Evolutionary conservation across 2,888 invertebrate genomes (phyloP), one percentile per base, ranked within the genome.

Genomic region (Drosophila koepferae): DNA sequence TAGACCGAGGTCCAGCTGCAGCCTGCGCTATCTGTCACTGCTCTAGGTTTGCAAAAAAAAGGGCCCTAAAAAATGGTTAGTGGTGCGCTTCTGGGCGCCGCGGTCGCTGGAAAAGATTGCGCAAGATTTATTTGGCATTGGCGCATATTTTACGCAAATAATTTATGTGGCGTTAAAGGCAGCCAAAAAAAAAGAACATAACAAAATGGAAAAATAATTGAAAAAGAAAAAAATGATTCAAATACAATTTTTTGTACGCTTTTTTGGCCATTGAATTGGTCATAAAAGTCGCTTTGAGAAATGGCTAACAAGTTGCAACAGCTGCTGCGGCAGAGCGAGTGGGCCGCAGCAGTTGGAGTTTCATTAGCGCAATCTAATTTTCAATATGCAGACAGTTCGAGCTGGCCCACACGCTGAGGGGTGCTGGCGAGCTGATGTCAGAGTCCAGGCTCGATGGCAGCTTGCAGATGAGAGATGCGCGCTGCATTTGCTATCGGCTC

Each of bases 131-230:
- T 92, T 89, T 83, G 74, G 72, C 83, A 80, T 79, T 74, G 79
- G 71, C 82, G 87, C 86, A 87, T 90, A 90, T 90, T 90, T 91
- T 90, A 85, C 85, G 90, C 90, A 82, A 91, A 92, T 92, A 92
- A 91, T 91, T 91, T 92, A 92, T 90, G 89, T 74, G 84, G 69
- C 89, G 80, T 80, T 77, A 71, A 64, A 44, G 75, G 61, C 73
- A 46, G 70, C 68, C 63, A 44, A 81, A 56, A 20, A 20, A 41
- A 56, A 38, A 81, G 41, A 31, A 56, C 43, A 41, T n/a, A 41
- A n/a, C 2, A 40, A n/a, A 41, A 41, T 41, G 16, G 41, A 56
- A 18, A 56, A 90, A 90, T 86, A 86, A 86, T 86, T 90, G 84
- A 89, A 89, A 88, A 89, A 90, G 87, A 86, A 89, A 90, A 89